Evolutionary conservation across 2,888 invertebrate genomes (phyloP), one percentile per base, ranked within the genome.

Genomic region (Scrobipalpa atriplicella): DNA sequence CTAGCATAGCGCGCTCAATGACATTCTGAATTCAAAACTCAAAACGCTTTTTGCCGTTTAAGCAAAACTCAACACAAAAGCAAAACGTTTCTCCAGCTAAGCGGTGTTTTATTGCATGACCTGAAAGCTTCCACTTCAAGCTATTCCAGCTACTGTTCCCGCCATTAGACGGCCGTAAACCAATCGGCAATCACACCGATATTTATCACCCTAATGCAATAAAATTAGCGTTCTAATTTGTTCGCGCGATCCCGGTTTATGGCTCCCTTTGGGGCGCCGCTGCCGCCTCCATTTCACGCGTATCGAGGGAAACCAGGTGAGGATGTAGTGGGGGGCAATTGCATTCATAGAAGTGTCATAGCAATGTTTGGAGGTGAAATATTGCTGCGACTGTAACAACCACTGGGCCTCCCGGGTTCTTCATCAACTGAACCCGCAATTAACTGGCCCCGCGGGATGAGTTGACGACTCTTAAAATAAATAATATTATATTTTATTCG

Each of bases 221-320:
- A 86, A 89, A 90, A 87, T 89, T 87, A 89, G 84, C 82, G 88
- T 85, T 85, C 87, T 89, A 88, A 90, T 90, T 88, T 90, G 86
- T 86, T 82, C 81, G 83, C 71, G 85, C 85, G 81, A 85, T 87
- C 82, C 75, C 78, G 68, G 74, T 89, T 89, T 91, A 90, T 82
- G 80, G 83, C 82, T 81, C 84, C 80, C 81, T 81, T 82, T 78
- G 74, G 73, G 72, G 75, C 68, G 60, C 68, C 65, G 65, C 64
- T 64, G 66, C 73, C 72, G 76, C 80, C 76, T 79, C 84, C 83
- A 90, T 90, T 92, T 90, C 92, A 92, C 91, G 92, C 86, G 83
- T 86, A 83, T 86, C 86, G 85, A 85, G 73, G 52, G 75, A 76
- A 73, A 73, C 71, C 54, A 21, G 36, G 21, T 1, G 18, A 16